These are phyloP conservation scores for Rhorus exstirpatorius DNA, from an alignment of 2,888 invertebrate genomes.

Conservation along the genomic window DNA sequence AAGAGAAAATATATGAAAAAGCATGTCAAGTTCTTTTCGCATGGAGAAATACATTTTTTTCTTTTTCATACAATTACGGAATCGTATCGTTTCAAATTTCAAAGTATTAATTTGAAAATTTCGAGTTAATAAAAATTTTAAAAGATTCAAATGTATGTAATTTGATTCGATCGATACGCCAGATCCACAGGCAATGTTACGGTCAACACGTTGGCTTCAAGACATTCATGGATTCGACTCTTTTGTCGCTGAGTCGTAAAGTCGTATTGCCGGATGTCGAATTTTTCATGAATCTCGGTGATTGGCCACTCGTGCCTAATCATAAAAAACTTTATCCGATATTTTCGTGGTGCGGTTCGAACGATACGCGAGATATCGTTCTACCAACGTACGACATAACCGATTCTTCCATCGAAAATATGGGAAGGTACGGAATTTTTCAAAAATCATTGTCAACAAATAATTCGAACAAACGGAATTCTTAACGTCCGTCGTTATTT, in stretches of 20 bases:
- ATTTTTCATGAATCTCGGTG: constrained; percentile 96
- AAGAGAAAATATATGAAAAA: too few relatives aligned
- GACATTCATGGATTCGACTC: constrained; percentile 96
- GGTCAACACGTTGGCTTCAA: constrained; percentile 98
- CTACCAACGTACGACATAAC: constrained; percentile 98
- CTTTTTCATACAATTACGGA: too few relatives aligned
- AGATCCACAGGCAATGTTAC: constrained; percentile 95
- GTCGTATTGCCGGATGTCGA: constrained; percentile 94
- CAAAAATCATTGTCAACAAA: not conserved
- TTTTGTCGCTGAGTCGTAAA: constrained; percentile 94
- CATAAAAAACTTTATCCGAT: constrained; percentile 90
- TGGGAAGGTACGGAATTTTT: constrained; percentile 91
- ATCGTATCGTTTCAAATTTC: too few relatives aligned
- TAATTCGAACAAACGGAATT: not conserved
- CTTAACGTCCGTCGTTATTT: constrained; percentile 43
- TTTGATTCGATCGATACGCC: constrained; percentile 65
- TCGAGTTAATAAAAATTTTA: too few relatives aligned
- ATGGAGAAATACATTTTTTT: too few relatives aligned
- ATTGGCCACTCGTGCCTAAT: constrained; percentile 94
- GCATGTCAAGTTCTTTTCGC: too few relatives aligned
- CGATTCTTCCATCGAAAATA: constrained; percentile 96
- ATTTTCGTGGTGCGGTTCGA: constrained; percentile 98
- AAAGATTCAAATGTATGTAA: not conserved
- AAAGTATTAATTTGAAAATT: too few relatives aligned
- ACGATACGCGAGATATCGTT: constrained; percentile 94